Evolutionary conservation across 2,113 vertebrate species (phyloP), one percentile per base, ranked within the genome.

Genomic region (Propithecus coquereli): DNA sequence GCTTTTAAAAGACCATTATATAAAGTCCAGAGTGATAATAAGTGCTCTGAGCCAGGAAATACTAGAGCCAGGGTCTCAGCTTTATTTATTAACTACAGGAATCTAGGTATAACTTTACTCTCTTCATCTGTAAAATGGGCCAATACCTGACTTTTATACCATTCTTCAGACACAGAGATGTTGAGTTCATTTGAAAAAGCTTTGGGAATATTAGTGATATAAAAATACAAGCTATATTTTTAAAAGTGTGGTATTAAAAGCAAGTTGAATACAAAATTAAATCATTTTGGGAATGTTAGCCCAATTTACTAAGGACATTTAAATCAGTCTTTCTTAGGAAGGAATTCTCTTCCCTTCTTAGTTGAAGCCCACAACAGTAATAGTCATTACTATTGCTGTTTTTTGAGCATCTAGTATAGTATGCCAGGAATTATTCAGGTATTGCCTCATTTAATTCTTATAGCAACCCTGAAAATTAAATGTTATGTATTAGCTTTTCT

Each of bases 81-180:
- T 80, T 63, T 73, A 61, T 45, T 85, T 8, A 52, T 27, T 61
- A 76, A 86, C 37, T 85, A 3, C 0, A 79, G 70, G 25, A 87
- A 4, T 86, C 22, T 63, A 83, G 11, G 10, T 82, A 27, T 25
- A 80, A 63, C 40, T 80, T 89, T 37, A 65, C 30, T 91, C 85
- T 94, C 57, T 79, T 86, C 70, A 65, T 81, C 90, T 89, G 68
- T 84, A 79, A 94, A 96, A 93, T 87, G 81, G 95, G 57, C 23
- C 70, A 68, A 97, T 88, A 59, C 11, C 25, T 59, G 83, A 34
- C 32, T 23, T 25, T 30, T 63, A 8, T 34, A 6, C 6, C 20
- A 37, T 94, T 65, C 23, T 96, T 85, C 10, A 76, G 5, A 37
- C 13, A 22, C 3, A 66, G 47, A 82, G 54, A 82, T 68, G 3